Evolutionary conservation across 2,113 vertebrate genomes (phyloP).

Genomic region (Oceanodroma tethys): DNA sequence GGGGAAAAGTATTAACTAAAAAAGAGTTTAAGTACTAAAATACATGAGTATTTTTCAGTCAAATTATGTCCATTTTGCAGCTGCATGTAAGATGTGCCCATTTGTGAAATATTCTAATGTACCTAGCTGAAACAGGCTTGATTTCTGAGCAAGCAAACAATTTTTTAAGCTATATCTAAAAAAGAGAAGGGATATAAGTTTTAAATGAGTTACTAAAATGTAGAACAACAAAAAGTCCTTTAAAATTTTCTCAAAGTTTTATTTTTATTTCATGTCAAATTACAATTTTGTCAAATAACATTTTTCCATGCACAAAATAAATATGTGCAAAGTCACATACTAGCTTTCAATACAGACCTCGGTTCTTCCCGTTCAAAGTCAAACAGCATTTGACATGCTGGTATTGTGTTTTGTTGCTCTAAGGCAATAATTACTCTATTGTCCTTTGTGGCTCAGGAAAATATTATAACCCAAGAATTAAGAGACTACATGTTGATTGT

Average conservation of each 20-base stretch:
- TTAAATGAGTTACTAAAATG: neutral
- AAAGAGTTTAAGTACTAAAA: neutral
- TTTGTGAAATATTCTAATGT: neutral
- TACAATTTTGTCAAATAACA: neutral
- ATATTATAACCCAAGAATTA: slow-evolving; percentile 14
- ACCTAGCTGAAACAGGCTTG: neutral
- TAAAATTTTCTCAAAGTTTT: neutral
- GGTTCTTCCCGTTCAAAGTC: neutral
- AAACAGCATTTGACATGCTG: neutral
- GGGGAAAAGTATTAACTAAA: neutral
- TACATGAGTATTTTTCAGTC: neutral
- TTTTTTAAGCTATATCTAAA: neutral
- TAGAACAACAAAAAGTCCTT: neutral
- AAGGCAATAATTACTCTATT: neutral
- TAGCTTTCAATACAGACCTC: neutral
- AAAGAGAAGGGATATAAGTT: neutral
- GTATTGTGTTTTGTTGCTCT: neutral
- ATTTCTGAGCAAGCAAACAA: neutral
- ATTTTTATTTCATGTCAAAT: neutral
- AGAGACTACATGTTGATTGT: slow-evolving; percentile 11
- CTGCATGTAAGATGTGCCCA: neutral
- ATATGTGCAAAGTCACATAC: neutral
- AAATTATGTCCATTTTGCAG: neutral
- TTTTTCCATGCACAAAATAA: neutral
- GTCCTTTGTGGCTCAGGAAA: neutral